Conservation (phyloP, 2,888 invertebrate species). For the Mythimna ferrago region DNA sequence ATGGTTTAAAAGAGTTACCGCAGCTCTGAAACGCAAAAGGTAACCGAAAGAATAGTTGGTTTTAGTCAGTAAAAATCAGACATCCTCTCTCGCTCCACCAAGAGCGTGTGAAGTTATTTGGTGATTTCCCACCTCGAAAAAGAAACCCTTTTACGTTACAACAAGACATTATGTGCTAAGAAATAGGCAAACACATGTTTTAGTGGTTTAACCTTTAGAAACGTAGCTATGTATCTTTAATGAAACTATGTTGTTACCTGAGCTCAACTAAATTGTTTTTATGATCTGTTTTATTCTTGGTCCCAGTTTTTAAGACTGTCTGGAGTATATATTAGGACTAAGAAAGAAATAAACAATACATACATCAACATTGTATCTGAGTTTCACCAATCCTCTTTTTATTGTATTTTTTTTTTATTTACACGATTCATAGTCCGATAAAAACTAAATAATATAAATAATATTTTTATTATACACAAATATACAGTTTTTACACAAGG, state of each 20-base stretch:
- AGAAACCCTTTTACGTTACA: background rate
- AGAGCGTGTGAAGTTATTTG: no score
- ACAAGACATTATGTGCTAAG: background rate
- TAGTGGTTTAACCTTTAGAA: slow-evolving; percentile 2
- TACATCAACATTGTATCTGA: background rate
- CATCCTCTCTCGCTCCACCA: no score
- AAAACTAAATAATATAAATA: background rate
- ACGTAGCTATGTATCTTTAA: background rate
- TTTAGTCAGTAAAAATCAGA: no score
- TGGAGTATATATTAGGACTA: background rate
- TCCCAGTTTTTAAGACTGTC: background rate
- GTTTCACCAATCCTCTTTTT: background rate
- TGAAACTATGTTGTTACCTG: background rate
- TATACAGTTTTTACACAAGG: no score
- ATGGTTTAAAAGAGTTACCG: no score
- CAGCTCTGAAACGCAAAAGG: no score
- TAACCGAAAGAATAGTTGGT: no score
- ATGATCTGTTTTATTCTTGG: slow-evolving; percentile 10
- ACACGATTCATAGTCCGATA: background rate
- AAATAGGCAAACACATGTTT: background rate
- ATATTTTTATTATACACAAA: no score
- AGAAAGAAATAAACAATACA: background rate
- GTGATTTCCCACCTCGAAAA: no score
- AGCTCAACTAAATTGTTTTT: slow-evolving; percentile 18
- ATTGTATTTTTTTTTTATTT: background rate